Evolutionary conservation across 2,797 vertebrate species (phyloP), one percentile per base, ranked within the genome.

Genomic region (Enteromius radiatus): DNA sequence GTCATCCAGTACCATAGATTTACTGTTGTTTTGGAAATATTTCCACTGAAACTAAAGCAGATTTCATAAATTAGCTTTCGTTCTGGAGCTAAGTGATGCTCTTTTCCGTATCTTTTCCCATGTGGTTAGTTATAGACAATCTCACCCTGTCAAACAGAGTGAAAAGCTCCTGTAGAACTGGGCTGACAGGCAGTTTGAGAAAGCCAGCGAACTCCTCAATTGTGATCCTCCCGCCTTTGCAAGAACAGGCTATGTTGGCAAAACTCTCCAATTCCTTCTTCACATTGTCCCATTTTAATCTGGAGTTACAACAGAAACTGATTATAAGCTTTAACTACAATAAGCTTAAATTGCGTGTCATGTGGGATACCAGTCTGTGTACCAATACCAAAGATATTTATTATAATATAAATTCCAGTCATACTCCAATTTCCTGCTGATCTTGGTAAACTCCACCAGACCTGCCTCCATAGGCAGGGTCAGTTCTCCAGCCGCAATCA

Each of bases 401-500:
- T 12, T 63, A 64, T 61, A n/a, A 33, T 41, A 19, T 38, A 67
- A 45, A 45, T 14, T 12, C 41, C 73, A 47, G 52, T 2, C 92
- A 92, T 96, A 99, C 98, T 96, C 96, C 84, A 99, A 91, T 89
- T 99, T 99, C 80, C 91, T 96, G 93, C 97, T 99, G 64, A 99
- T 96, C 93, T 99, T 99, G 84, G 97, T 99, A 90, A 99, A 99
- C 89, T 99, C 98, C 71, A 99, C 97, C 83, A 99, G 92, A 54
- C 98, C 98, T 0, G 98, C 95, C 91, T 99, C 98, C 98, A 99
- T 99, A 1, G 98, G 98, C 86, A 99, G 92, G 0, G 97, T 99
- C 3, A 99, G 89, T 87, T 99, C 96, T 21, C 98, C 97, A 0
- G 98, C 98, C 19, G 97, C 97, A 91, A 99, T 97, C 98, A 99